phyloP scores from a whole-genome alignment of 2,113 vertebrate species.

The Phycodurus eques region DNA sequence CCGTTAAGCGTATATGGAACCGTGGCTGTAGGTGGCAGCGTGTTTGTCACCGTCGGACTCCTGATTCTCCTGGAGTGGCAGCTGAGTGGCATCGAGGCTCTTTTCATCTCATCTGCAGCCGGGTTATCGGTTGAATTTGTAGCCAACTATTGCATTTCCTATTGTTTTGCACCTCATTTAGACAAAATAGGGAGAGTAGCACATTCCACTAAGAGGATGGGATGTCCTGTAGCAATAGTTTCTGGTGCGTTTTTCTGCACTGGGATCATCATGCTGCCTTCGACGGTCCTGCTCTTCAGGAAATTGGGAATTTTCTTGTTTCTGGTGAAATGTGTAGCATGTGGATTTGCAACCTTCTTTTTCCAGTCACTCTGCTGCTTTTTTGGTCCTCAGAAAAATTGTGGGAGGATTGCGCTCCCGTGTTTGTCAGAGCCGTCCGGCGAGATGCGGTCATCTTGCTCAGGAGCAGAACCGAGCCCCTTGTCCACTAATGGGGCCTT shows the following conservation, averaged over 20 bases:
- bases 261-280: constrained; percentile 89
- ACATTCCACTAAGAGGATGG: constrained; percentile 91
- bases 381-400: constrained; percentile 91
- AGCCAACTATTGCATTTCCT: constrained; percentile 91
- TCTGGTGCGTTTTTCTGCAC: constrained; percentile 87
- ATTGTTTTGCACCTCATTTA: constrained; percentile 87
- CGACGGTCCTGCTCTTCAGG: constrained; percentile 85
- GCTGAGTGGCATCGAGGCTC: constrained; percentile 87
- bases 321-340: constrained; percentile 94
- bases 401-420: constrained; percentile 84
- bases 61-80: constrained; percentile 96
- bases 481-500: constrained; percentile 75
- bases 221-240: constrained; percentile 88
- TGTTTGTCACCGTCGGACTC: constrained; percentile 86
- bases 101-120: constrained; percentile 89
- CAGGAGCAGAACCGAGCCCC: constrained; percentile 46
- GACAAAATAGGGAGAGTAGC: constrained; percentile 92
- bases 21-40: constrained; percentile 83
- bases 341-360: constrained; percentile 95
- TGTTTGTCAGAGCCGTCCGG: constrained; percentile 76
- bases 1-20: constrained; percentile 89
- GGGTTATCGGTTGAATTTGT: constrained; percentile 92
- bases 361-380: constrained; percentile 97
- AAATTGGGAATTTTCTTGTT: constrained; percentile 93
- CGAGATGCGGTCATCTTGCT: constrained; percentile 50